Conservation (phyloP, 2,888 invertebrate species). For the Drosophila tanythrix region DNA sequence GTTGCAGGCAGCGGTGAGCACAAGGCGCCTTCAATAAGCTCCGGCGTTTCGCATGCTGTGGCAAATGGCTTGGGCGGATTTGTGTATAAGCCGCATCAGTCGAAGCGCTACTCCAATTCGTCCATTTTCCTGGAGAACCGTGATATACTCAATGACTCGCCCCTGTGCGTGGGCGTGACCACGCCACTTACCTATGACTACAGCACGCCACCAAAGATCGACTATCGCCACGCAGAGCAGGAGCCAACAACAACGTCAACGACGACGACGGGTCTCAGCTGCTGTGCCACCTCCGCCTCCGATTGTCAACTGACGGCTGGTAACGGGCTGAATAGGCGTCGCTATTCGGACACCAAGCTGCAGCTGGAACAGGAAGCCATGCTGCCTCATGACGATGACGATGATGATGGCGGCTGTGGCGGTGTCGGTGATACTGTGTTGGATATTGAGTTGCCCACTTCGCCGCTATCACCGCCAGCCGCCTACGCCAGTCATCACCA, state of each 20-base stretch:
- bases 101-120: slow-evolving; percentile 84
- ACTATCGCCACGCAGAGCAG: slow-evolving; percentile 80
- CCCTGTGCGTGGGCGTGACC: slow-evolving; percentile 65
- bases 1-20: slow-evolving; percentile 81
- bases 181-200: slow-evolving; percentile 70
- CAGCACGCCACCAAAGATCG: slow-evolving; percentile 82
- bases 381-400: slow-evolving; percentile 59
- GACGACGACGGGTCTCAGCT: slow-evolving; percentile 36
- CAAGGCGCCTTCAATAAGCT: slow-evolving; percentile 82
- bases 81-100: slow-evolving; percentile 80
- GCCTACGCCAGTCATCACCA: slow-evolving; percentile 65
- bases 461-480: slow-evolving; percentile 76
- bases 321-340: slow-evolving; percentile 69
- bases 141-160: slow-evolving; percentile 84
- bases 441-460: slow-evolving; percentile 79
- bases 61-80: slow-evolving; percentile 82
- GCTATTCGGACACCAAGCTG: slow-evolving; percentile 85
- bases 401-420: slow-evolving; percentile 41
- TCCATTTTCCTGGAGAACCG: slow-evolving; percentile 85
- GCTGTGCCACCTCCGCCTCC: slow-evolving; percentile 71
- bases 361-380: slow-evolving; percentile 70
- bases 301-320: slow-evolving; percentile 60
- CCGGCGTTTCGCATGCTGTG: slow-evolving; percentile 82
- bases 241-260: slow-evolving; percentile 38
- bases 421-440: slow-evolving; percentile 70